Base-by-base conservation (phyloP, 2,797 vertebrate genomes). In the Myotis findleyi region DNA sequence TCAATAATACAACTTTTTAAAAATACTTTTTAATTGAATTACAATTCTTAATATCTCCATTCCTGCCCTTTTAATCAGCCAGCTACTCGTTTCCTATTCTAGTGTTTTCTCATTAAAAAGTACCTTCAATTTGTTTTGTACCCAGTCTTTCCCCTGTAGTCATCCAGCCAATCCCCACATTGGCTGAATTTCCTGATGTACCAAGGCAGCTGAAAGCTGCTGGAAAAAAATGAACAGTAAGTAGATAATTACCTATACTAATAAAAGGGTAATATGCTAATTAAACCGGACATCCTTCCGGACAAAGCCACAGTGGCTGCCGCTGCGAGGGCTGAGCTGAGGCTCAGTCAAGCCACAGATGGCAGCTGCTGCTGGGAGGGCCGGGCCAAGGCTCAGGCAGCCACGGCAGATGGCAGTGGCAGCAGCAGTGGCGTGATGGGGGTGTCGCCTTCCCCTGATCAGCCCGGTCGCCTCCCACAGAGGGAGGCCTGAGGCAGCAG, bases 61-160 rank as follows among this genome's bases (percentile, higher is more conserved):
- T 93, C 9, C 33, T 62, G 6, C n/a, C 57, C 23, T 71, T 68
- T 71, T 17, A 81, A 59, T 76, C 20, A 75, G 36, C 6, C 59
- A 62, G 33, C 27, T 77, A 47, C 17, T 84, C 33, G 9, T 59
- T 71, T 91, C 59, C 59, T 62, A 71, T 80, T 30, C 17, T 33
- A 89, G 14, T 36, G 59, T 80, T 77, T 92, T 82, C 75, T 83
- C 51, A 91, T 20, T 57, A 71, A 49, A 57, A 84, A 80, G 20
- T 44, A 81, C 33, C 27, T 51, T 76, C 59, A 44, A n/a, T 36
- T 86, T 86, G 25, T 33, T 84, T 80, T 94, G 86, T 95, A 59
- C 33, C 9, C 62, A 75, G 7, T 91, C 30, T 87, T 81, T 90
- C 17, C 38, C 51, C 41, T 81, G 11, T 4, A 77, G 47, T 62